Percentiles rank a stretch among this genome's conserved stretches.
Evolutionary conservation across 2,797 vertebrate species (phyloP).

Genomic region (Hippocampus kuda): DNA sequence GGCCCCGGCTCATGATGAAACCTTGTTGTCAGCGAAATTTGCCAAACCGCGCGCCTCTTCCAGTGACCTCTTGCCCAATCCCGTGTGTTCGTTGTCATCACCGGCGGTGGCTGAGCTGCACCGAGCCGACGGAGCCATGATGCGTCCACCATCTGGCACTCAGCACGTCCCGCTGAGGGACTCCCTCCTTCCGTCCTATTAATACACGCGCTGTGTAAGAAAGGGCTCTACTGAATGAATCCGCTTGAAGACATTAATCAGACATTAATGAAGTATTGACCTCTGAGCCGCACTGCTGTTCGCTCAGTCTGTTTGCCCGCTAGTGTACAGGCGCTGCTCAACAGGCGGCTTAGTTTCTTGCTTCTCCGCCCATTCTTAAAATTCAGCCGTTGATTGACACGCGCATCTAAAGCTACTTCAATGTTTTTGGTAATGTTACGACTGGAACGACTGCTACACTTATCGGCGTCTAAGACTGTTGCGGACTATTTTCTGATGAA

Average conservation of each 20-base stretch:
- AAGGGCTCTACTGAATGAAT: conserved; percentile 56
- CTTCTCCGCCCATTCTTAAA: not conserved
- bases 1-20: not conserved
- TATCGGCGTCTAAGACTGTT: not conserved
- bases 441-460: too few species aligned
- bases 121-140: conserved; percentile 24
- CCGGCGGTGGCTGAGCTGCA: conserved; percentile 10
- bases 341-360: conserved; percentile 18
- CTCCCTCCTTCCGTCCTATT: conserved; percentile 37
- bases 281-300: conserved; percentile 52
- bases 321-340: conserved; percentile 21
- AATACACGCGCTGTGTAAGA: conserved; percentile 42
- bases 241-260: conserved; percentile 60
- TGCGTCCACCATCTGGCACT: conserved; percentile 49
- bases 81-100: conserved; percentile 19
- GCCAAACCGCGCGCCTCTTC: not conserved
- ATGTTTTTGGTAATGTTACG: not conserved
- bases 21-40: not conserved
- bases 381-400: conserved; percentile 4
- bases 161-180: conserved; percentile 50
- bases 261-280: conserved; percentile 60
- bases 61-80: conserved; percentile 29
- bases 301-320: conserved; percentile 29
- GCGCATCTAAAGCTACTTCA: not conserved
- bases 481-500: too few species aligned